Conservation (phyloP, 2,888 invertebrate species). For the Synanthedon tipuliformis region DNA sequence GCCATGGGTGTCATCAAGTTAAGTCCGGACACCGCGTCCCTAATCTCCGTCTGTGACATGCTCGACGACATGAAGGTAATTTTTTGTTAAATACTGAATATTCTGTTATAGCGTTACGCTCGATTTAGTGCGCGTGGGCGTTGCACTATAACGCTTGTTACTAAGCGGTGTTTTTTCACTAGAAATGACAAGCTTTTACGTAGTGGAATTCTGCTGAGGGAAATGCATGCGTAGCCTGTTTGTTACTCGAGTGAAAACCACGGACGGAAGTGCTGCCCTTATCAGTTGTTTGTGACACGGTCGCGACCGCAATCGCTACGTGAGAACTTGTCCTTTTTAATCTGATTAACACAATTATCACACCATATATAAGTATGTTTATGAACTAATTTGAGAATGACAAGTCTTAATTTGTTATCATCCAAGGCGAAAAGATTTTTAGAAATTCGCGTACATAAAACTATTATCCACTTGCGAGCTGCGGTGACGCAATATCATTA, state of each 20-base stretch:
- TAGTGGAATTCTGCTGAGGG: constrained; percentile 20
- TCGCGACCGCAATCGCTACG: constrained; percentile 32
- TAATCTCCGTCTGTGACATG: constrained; percentile 59
- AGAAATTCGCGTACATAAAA: background rate
- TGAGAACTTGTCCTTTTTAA: constrained; percentile 34
- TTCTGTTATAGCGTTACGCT: constrained; percentile 34
- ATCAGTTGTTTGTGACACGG: constrained; percentile 51
- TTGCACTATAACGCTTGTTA: constrained; percentile 11
- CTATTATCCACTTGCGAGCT: background rate
- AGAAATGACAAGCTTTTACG: constrained; percentile 31
- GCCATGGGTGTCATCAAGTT: constrained; percentile 62
- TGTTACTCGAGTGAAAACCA: constrained; percentile 31
- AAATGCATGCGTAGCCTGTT: constrained; percentile 8
- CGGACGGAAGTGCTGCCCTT: constrained; percentile 53
- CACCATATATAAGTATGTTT: too few species aligned
- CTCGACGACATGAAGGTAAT: constrained; percentile 67
- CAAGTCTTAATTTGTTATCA: too few species aligned
- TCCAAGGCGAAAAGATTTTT: too few species aligned
- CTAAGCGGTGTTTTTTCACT: constrained; percentile 23
- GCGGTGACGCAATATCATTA: constrained; percentile 20
- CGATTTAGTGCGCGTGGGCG: constrained; percentile 35
- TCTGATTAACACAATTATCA: background rate
- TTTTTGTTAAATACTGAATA: constrained; percentile 28
- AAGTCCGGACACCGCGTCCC: constrained; percentile 52
- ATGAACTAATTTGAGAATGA: too few species aligned